Base-by-base conservation (phyloP, 2,888 invertebrate genomes). In the Acanthosepion pharaonis region DNA sequence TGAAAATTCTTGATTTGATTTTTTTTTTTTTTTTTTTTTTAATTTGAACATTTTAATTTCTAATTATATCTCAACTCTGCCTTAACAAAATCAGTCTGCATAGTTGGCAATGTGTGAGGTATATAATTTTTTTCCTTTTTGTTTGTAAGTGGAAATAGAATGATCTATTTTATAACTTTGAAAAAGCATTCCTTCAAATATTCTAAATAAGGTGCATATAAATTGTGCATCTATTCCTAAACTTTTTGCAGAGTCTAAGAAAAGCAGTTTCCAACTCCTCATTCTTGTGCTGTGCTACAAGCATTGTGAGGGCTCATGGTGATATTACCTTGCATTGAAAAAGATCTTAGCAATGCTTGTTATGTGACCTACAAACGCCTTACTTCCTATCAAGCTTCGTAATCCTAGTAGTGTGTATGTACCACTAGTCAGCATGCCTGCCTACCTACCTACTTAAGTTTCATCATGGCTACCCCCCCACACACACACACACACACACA, bases 291-390 rank as follows among this genome's bases (percentile, higher is more conserved):
- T 78, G n/a, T 78, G n/a, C n/a, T n/a, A 78, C 78, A 78, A 11
- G 78, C n/a, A 78, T 78, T 78, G 78, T 78, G n/a, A n/a, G 78
- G n/a, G n/a, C n/a, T 78, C n/a, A 78, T 78, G 78, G 78, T 33
- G 15, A 78, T 78, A 33, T 78, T 78, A 78, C 78, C 78, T 78
- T 78, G 78, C 15, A n/a, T 78, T 78, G n/a, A 78, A 78, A 78
- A 78, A 78, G 78, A 78, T 78, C 78, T 78, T 78, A 78, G 78
- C n/a, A 78, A 78, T 78, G 78, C 33, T n/a, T 78, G 78, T 78
- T 78, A 78, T 78, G 78, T 78, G 78, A 78, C 78, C 78, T 78
- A 78, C n/a, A 33, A 78, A 78, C 78, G n/a, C 78, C 78, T 78
- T 33, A 78, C 78, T 78, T 78, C 78, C 78, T 78, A 78, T n/a